A percentile compares a stretch with the other conserved stretches of the same genome.
These are phyloP conservation scores for Muricea muricata DNA, from an alignment of 92 coral and sea anemone genomes.

Conservation along the genomic window DNA sequence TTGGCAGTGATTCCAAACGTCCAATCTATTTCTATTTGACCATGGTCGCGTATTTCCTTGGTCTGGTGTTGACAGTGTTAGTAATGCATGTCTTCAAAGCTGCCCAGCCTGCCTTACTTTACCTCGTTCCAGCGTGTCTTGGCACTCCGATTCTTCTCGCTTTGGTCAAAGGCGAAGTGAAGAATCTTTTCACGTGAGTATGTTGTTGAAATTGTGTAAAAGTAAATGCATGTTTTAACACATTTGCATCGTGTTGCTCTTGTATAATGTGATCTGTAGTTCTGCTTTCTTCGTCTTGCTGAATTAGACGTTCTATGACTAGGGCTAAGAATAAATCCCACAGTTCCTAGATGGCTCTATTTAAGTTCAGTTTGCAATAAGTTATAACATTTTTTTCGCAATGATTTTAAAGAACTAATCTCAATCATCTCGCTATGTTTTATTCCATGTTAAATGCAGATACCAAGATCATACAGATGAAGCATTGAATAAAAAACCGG, in stretches of 20 bases:
- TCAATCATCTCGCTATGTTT: background rate
- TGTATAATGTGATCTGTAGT: too few relatives aligned
- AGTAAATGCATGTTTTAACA: too few relatives aligned
- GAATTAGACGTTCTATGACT: too few relatives aligned
- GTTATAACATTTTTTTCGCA: background rate
- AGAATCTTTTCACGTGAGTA: conserved; percentile 85
- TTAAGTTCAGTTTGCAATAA: too few relatives aligned
- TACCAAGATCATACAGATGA: conserved; percentile 83
- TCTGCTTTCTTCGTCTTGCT: too few relatives aligned
- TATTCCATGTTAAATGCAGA: conserved; percentile 25
- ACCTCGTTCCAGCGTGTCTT: conserved; percentile 97
- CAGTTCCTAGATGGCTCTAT: too few relatives aligned
- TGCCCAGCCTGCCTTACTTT: conserved; percentile 98
- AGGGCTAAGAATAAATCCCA: too few relatives aligned
- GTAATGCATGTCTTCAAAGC: conserved; percentile 99
- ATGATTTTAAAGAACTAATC: background rate
- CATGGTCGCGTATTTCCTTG: conserved; percentile 92
- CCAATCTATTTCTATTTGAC: conserved; percentile 89
- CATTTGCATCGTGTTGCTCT: too few relatives aligned
- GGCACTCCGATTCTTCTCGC: conserved; percentile 90
- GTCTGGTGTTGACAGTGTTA: conserved; percentile 88
- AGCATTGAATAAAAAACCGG: background rate
- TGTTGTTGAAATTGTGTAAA: background rate
- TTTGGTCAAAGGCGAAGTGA: conserved; percentile 85
- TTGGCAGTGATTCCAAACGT: conserved; percentile 69